These are phyloP conservation scores for Acrocephalus scirpaceus DNA, from an alignment of 2,797 vertebrate species.

Conservation along the genomic window DNA sequence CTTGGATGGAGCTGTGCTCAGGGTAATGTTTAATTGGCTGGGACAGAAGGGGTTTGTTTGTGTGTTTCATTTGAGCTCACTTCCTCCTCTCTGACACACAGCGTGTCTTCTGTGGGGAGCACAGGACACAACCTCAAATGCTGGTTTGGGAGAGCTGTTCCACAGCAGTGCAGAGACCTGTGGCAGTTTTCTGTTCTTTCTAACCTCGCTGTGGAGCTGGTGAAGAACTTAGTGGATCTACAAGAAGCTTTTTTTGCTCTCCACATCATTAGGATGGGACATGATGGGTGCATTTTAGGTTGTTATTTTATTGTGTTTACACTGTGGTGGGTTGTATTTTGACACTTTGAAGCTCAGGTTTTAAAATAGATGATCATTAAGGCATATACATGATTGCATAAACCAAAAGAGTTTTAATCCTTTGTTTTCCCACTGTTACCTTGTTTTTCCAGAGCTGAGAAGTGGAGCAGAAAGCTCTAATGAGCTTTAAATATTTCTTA, in stretches of 20 bases:
- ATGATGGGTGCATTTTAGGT: not conserved
- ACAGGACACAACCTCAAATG: too few relatives aligned
- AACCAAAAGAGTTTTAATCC: not conserved
- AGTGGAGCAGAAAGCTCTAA: not conserved
- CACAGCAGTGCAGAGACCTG: not conserved
- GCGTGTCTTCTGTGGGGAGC: fast-evolving
- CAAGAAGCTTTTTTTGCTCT: not conserved
- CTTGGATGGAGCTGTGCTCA: not conserved
- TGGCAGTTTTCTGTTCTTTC: not conserved
- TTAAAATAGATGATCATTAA: not conserved
- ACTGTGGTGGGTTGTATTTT: not conserved
- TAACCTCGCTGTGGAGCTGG: not conserved
- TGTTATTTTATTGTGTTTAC: not conserved
- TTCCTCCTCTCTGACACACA: not conserved
- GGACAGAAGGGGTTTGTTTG: not conserved
- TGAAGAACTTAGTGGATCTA: not conserved
- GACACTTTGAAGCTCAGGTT: not conserved
- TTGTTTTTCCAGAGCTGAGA: not conserved
- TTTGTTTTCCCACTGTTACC: not conserved
- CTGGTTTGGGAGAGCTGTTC: not conserved
- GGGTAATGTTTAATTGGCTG: not conserved
- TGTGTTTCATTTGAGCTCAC: not conserved
- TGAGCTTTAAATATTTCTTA: not conserved
- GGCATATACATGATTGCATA: not conserved
- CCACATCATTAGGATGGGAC: not conserved